Conservation (phyloP, 2,888 invertebrate species). For the Dryobotodes eremita region DNA sequence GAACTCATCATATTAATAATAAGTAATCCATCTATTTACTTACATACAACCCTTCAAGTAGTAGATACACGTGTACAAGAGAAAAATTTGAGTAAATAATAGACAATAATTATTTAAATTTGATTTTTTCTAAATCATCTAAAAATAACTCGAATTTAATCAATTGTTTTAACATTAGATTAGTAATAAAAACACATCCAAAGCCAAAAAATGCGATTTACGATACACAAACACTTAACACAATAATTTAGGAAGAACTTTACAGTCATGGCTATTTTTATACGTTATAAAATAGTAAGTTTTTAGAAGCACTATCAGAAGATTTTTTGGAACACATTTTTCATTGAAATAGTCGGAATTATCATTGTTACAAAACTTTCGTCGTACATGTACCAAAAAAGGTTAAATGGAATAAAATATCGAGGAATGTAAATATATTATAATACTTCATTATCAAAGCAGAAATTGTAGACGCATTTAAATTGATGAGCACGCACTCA, state of each 20-base stretch:
- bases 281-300: constrained; percentile 39
- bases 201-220: constrained; percentile 29
- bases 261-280: constrained; percentile 46
- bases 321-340: constrained; percentile 32
- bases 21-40: constrained; percentile 31
- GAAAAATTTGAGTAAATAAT: constrained; percentile 14
- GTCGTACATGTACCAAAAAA: constrained; percentile 47
- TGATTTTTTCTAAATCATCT: constrained; percentile 13
- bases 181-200: constrained; percentile 36
- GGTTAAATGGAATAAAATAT: constrained; percentile 53
- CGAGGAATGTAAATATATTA: constrained; percentile 58
- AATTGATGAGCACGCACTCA: constrained; percentile 25
- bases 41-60: constrained; percentile 50
- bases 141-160: constrained; percentile 19
- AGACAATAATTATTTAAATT: constrained; percentile 7
- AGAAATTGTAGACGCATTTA: constrained; percentile 36
- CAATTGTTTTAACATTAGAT: constrained; percentile 8
- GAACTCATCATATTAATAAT: constrained; percentile 30
- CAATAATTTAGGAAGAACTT: constrained; percentile 39
- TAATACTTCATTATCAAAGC: constrained; percentile 47
- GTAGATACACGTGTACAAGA: constrained; percentile 33
- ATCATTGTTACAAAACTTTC: constrained; percentile 34
- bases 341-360: constrained; percentile 28
- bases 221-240: constrained; percentile 19
- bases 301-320: constrained; percentile 44